Base-by-base conservation (phyloP, 2,888 invertebrate species). In the Polyommatus icarus region DNA sequence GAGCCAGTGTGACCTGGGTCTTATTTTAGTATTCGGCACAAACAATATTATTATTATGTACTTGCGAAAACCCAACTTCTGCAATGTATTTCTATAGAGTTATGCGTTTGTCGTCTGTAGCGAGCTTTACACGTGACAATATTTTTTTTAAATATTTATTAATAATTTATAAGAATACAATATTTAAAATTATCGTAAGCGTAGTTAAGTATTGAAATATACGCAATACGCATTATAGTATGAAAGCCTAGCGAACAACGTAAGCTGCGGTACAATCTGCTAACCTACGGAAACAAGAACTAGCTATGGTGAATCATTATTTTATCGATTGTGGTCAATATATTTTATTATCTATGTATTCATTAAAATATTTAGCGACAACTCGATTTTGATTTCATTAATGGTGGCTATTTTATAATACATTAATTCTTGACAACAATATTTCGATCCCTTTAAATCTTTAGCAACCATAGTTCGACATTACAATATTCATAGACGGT, bases 171-270 rank as follows among this genome's bases (percentile, higher is more conserved):
- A 67, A 67, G 32, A 67, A 29, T 29, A 67, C 15, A 6, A 18
- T 15, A 32, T 67, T 29, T 67, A 29, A 32, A 67, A 32, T 29
- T 67, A 67, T 29, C 5, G 15, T 67, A 67, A 29, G 29, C 29
- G 67, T 67, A 29, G 29, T 32, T 15, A 67, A 67, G 67, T 67
- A 67, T 67, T 67, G 67, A 67, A 32, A 73, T 73, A 73, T 73
- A 46, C 73, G 73, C 24, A 46, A 46, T 73, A 73, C 40, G 46
- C 15, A 46, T 46, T 40, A 73, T 73, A 73, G 46, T 67, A 67
- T 29, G 54, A 75, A 75, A 75, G 75, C 75, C 75, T 75, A 75
- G 75, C 75, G 75, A 75, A 54, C 54, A 75, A 50, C 75, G 75
- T 75, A 75, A 75, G 75, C 75, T 75, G 75, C 24, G 75, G 29